These are phyloP conservation scores for Hafferia zeledoni DNA, from an alignment of 2,797 vertebrate genomes.

Conservation along the genomic window DNA sequence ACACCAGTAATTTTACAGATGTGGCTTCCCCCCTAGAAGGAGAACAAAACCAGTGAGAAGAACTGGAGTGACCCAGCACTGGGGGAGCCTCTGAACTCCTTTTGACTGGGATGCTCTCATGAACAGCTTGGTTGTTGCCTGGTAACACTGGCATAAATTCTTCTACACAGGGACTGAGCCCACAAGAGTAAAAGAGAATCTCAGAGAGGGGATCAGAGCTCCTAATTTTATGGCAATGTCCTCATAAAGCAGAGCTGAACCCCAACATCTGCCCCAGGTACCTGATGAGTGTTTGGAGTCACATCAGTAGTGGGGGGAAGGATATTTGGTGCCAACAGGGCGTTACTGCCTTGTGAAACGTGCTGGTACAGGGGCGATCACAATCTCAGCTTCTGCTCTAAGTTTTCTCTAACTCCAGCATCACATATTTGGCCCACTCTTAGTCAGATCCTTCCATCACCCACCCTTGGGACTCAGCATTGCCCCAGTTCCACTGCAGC, in stretches of 20 bases:
- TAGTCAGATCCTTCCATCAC: not conserved
- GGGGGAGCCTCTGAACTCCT: not conserved
- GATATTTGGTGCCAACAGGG: not conserved
- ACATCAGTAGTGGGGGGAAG: not conserved
- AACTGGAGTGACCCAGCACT: not conserved
- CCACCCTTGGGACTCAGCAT: not conserved
- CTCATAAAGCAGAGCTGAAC: not conserved
- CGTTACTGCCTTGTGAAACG: not conserved
- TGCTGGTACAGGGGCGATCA: not conserved
- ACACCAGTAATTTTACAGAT: constrained; percentile 24
- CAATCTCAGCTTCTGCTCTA: not conserved
- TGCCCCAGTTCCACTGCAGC: not conserved
- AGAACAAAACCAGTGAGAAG: not conserved
- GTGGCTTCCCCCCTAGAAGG: not conserved
- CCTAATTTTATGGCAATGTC: not conserved
- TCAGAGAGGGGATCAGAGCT: not conserved
- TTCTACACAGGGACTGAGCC: not conserved
- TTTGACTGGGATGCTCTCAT: not conserved
- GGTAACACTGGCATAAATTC: not conserved
- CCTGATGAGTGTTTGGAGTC: not conserved
- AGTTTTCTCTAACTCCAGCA: not conserved
- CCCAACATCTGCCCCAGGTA: not conserved
- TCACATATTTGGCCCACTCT: not conserved
- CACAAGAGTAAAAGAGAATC: not conserved
- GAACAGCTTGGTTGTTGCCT: not conserved